A percentile compares a stretch with the other conserved stretches of the same genome.
Conservation (phyloP, 2,113 vertebrate species). For the Chrysochloris asiatica region DNA sequence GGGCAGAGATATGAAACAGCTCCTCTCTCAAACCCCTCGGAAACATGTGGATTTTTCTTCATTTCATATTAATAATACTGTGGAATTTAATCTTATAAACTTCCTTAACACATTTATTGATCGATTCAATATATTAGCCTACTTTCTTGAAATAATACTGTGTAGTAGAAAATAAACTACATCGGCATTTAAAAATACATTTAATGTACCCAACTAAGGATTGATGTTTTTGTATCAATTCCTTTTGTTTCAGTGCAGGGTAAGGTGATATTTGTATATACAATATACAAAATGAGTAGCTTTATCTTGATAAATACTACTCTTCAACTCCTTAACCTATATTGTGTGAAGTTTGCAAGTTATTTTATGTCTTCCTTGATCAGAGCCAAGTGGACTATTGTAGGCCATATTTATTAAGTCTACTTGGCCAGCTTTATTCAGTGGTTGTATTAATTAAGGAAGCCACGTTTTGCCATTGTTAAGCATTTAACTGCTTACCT, state of each 20-base stretch:
- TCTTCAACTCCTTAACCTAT: not conserved
- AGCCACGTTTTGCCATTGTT: too few species aligned
- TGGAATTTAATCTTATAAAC: not conserved
- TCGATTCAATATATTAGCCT: not conserved
- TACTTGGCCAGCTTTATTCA: not conserved
- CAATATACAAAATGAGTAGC: not conserved
- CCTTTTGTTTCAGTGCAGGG: not conserved
- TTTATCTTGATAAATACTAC: not conserved
- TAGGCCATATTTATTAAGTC: conserved; percentile 14
- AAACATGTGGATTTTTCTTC: not conserved
- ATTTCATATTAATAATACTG: not conserved
- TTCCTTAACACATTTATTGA: not conserved
- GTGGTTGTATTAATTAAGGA: not conserved
- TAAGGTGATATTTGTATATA: not conserved
- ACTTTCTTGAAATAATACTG: conserved; percentile 1
- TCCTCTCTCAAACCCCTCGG: not conserved
- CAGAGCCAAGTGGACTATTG: not conserved
- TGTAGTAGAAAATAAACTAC: not conserved
- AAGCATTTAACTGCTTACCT: too few species aligned
- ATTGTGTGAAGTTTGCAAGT: not conserved
- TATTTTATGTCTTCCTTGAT: not conserved
- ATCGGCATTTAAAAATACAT: not conserved
- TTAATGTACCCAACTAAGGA: not conserved
- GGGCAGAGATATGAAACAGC: not conserved
- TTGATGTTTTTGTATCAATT: not conserved